Evolutionary conservation across 2,888 invertebrate species (phyloP).

Genomic region (Pseudococcus jackbeardsleyi): DNA sequence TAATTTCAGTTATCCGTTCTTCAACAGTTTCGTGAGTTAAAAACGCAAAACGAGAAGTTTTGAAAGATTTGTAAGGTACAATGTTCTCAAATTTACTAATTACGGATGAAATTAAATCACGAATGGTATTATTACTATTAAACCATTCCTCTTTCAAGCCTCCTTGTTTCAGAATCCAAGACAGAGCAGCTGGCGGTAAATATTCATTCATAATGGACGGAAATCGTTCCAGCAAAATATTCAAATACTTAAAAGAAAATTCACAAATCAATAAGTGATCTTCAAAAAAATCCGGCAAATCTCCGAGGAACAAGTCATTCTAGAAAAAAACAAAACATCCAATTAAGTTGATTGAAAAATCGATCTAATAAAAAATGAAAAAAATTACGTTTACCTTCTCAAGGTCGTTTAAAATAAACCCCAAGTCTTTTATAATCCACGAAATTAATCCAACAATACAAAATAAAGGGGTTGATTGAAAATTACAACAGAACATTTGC

Average conservation of each 20-base stretch:
- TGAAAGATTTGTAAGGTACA: neutral
- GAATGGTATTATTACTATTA: neutral
- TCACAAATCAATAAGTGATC: slow-evolving; percentile 20
- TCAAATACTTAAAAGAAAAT: neutral
- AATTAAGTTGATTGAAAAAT: neutral
- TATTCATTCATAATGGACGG: neutral
- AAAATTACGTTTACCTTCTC: neutral
- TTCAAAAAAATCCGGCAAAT: slow-evolving; percentile 26
- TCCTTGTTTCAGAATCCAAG: neutral
- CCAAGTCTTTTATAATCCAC: slow-evolving; percentile 24
- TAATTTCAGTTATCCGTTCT: neutral
- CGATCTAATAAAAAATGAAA: neutral
- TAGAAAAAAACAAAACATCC: neutral
- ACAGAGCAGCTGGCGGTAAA: neutral
- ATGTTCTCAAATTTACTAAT: neutral
- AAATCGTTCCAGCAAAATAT: neutral
- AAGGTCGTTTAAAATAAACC: neutral
- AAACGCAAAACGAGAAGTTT: neutral
- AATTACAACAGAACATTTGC: neutral
- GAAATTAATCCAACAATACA: slow-evolving; percentile 29
- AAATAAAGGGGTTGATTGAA: neutral
- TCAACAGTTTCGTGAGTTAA: neutral
- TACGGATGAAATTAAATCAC: neutral
- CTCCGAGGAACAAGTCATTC: neutral
- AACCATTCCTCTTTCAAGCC: neutral